Base-by-base conservation (phyloP, 2,113 vertebrate species). In the Haemorhous mexicanus region DNA sequence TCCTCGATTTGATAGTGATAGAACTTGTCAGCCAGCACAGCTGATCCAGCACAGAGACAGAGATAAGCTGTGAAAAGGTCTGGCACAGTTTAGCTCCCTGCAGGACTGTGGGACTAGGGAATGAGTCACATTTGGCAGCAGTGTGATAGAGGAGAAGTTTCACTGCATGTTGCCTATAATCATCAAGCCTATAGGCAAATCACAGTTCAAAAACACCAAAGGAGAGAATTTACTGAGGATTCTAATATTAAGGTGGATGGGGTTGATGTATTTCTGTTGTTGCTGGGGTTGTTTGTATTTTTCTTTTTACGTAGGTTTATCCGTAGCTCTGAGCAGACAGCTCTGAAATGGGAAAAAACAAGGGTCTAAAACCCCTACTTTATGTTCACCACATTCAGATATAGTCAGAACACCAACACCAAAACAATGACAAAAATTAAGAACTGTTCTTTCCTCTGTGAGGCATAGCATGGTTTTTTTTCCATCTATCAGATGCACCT, bases 21-120 rank as follows among this genome's bases (percentile, higher is more conserved):
- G 47, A 87, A 39, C 46, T 69, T 93, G 93, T 94, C 89, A 96
- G 77, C 27, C 84, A 32, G 66, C 73, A 76, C 73, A 89, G 93
- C 69, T 91, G 93, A 96, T 89, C 35, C 70, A 87, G 84, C 58
- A 84, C 58, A 89, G 72, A 77, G 50, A 59, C 16, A 82, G n/a
- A 86, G 43, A 91, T 68, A 81, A 94, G 13, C 66, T 43, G 49
- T 76, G 84, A 87, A 91, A 89, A 95, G 93, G 64, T 82, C 91
- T 95, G 91, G 93, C 93, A 93, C 7, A 7, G 26, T 20, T 87
- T 53, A 69, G n/a, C 13, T 91, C 77, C 87, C 81, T 7, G 2
- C 26, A 89, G 91, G 87, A 83, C 93, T 73, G 20, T 43, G 44
- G 93, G 61, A 75, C 77, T 32, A 28, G 27, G 28, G 53, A 73